Evolutionary conservation across 1,140 invertebrate species (phyloP), one percentile per base, ranked within the genome.

Genomic region (Cyphomyrmex costatus): DNA sequence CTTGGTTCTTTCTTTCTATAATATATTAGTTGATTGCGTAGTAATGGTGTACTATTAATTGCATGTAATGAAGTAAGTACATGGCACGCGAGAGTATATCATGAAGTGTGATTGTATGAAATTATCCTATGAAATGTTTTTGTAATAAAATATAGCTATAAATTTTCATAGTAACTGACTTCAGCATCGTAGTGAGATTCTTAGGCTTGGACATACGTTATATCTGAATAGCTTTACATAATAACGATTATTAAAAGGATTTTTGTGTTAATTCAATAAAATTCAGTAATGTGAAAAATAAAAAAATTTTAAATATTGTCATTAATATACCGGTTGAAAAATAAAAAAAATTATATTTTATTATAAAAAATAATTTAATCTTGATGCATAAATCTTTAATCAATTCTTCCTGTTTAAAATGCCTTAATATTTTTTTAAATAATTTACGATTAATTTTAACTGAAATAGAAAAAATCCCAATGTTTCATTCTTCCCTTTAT

Each of bases 1-100:
- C 90, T 91, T 88, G 71, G 56, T 87, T 84, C 61, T 79, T 86
- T 83, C 49, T 91, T 91, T 89, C 60, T 74, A 79, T 73, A 42
- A 87, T 73, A 77, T 74, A 87, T 88, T 91, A 91, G 88, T 82
- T 89, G 90, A 89, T 68, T 91, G 90, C 76, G 76, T 90, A 85
- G 89, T 86, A 87, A 66, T 88, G 84, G 70, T 91, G 88, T 91
- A 86, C 58, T 80, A 88, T 68, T 86, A 85, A 89, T 80, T 91
- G 90, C 90, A 91, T 91, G 90, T 86, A 66, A 87, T 77, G 24
- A 85, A 79, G 65, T 85, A 83, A 88, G 58, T 90, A 88, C 78
- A 87, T 89, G 90, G 90, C 90, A 91, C 89, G 87, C 84, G 90
- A 88, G 56, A 86, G 14, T 83, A 82, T 42, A 77, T 88, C 58